Percentiles rank a stretch among this genome's conserved stretches.
Conservation (phyloP, 2,797 vertebrate species). For the Notamacropus eugenii region DNA sequence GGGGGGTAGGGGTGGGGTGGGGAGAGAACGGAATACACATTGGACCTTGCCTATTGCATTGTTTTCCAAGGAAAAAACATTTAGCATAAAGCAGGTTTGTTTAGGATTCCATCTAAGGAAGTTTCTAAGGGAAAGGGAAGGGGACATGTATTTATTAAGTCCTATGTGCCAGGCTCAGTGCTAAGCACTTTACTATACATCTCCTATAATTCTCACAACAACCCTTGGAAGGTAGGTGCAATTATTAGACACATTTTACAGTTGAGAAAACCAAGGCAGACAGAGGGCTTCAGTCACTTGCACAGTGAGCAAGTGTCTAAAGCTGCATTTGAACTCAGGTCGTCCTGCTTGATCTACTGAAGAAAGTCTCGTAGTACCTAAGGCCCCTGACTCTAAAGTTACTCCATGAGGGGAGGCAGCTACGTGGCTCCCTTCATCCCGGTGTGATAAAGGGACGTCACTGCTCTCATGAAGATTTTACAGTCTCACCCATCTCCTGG, state of each 20-base stretch:
- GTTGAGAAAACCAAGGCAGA: background rate
- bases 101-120: background rate
- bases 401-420: slow-evolving; percentile 43
- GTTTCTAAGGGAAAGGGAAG: background rate
- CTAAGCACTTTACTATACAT: background rate
- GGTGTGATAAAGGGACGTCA: slow-evolving; percentile 27
- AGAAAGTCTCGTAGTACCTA: background rate
- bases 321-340: background rate
- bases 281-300: background rate
- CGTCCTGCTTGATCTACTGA: background rate
- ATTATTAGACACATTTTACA: background rate
- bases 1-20: background rate
- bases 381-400: background rate
- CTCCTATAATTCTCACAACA: background rate
- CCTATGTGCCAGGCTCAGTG: too few species aligned
- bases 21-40: too few species aligned
- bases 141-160: background rate
- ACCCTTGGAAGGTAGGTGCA: background rate
- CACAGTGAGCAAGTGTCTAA: background rate
- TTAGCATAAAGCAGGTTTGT: background rate
- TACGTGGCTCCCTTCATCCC: slow-evolving; percentile 2
- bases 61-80: background rate
- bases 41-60: background rate
- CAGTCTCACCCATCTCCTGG: slow-evolving; percentile 68
- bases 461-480: slow-evolving; percentile 21